These are phyloP conservation scores for Scarus forsteni DNA, from an alignment of 2,797 vertebrate genomes.

Conservation along the genomic window DNA sequence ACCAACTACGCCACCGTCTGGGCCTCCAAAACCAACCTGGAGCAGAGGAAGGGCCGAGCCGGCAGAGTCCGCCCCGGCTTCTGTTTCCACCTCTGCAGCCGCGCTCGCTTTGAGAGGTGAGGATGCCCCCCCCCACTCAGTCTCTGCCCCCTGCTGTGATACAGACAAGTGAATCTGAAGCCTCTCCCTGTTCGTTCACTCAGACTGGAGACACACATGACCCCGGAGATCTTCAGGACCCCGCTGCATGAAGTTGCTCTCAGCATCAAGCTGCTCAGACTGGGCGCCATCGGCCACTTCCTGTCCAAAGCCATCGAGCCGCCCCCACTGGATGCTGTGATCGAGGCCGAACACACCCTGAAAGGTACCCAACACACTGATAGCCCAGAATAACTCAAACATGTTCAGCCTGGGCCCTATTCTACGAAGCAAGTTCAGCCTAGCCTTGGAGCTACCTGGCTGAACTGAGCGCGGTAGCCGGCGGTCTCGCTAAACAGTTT, in stretches of 20 bases:
- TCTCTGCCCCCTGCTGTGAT: too few relatives aligned
- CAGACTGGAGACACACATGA: slow-evolving; percentile 96
- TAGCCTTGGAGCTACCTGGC: too few relatives aligned
- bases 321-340: slow-evolving; percentile 94
- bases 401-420: too few relatives aligned
- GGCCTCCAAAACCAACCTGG: slow-evolving; percentile 97
- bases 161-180: too few relatives aligned
- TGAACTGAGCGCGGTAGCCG: too few relatives aligned
- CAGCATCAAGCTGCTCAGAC: slow-evolving; percentile 94
- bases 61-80: slow-evolving; percentile 92
- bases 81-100: slow-evolving; percentile 95
- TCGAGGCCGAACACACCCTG: slow-evolving; percentile 94
- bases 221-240: slow-evolving; percentile 95
- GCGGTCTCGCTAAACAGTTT: too few relatives aligned
- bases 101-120: slow-evolving; percentile 90
- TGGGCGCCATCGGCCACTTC: slow-evolving; percentile 94
- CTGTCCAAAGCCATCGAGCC: slow-evolving; percentile 96
- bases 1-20: slow-evolving; percentile 98
- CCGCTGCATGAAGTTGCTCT: slow-evolving; percentile 94
- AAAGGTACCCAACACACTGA: slow-evolving; percentile 79
- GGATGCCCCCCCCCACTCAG: neutral
- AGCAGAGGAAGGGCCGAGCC: slow-evolving; percentile 94
- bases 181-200: neutral
- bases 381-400: too few relatives aligned
- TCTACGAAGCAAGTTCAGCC: too few relatives aligned